Percentiles rank a stretch among this genome's conserved stretches.
phyloP scores from a whole-genome alignment of 1,140 invertebrate species.

The Pseudomyrmex concolor region DNA sequence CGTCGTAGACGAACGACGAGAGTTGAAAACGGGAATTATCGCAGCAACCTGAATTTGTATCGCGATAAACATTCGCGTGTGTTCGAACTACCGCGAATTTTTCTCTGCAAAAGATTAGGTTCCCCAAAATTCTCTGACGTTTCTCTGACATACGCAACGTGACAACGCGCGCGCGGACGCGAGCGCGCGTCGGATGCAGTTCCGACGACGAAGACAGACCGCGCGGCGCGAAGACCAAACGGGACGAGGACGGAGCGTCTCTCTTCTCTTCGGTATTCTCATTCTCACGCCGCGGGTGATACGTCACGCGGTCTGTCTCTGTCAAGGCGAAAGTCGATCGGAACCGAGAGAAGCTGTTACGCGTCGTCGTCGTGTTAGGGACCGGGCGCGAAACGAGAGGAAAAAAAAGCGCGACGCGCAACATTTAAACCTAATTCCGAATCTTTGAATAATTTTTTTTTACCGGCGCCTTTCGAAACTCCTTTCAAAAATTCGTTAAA shows the following conservation, averaged over 20 bases:
- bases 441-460: no score
- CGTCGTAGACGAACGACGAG: no score
- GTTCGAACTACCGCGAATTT: neutral
- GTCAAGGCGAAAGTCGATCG: conserved; percentile 54
- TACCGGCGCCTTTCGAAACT: no score
- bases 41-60: no score
- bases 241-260: conserved; percentile 38
- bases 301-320: conserved; percentile 56
- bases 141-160: neutral
- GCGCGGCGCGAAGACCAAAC: conserved; percentile 47
- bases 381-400: conserved; percentile 21
- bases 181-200: conserved; percentile 17
- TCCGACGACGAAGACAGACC: conserved; percentile 51
- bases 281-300: conserved; percentile 36
- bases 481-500: no score
- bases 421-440: no score
- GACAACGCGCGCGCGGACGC: conserved; percentile 29
- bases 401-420: neutral
- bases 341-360: conserved; percentile 46
- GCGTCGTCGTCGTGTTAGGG: conserved; percentile 16
- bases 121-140: conserved; percentile 23
- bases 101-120: neutral
- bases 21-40: no score
- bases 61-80: neutral
- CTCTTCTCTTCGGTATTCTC: conserved; percentile 40